Evolutionary conservation across 1,140 invertebrate species (phyloP).

Genomic region (Orchesella cincta): DNA sequence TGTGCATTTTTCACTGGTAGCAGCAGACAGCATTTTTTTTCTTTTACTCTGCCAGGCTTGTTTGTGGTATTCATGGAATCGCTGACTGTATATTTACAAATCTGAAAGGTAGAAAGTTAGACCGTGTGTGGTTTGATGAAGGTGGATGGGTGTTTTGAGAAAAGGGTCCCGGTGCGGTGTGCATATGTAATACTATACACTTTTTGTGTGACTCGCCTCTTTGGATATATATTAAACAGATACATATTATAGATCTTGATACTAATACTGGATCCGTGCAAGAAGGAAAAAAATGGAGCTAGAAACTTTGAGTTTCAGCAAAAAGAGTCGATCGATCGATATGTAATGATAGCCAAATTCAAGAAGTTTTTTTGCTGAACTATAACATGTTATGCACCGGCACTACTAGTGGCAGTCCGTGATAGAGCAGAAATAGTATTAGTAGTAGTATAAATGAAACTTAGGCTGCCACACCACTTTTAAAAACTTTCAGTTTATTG

Average conservation of each 20-base stretch:
- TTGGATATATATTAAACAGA: too few relatives aligned
- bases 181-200: neutral
- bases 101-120: neutral
- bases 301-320: conserved; percentile 16
- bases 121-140: conserved; percentile 3
- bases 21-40: neutral
- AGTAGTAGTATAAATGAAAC: neutral
- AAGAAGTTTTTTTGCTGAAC: conserved; percentile 2
- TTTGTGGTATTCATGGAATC: neutral
- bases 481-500: neutral
- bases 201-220: too few relatives aligned
- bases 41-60: neutral
- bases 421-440: neutral
- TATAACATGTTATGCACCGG: neutral
- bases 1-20: too few relatives aligned
- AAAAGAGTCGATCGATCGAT: conserved; percentile 27
- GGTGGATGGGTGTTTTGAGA: conserved; percentile 25
- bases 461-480: neutral
- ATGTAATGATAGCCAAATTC: conserved; percentile 27
- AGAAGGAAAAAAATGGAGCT: too few relatives aligned
- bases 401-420: neutral
- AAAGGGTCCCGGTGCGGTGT: conserved; percentile 2
- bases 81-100: neutral
- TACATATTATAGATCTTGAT: too few relatives aligned
- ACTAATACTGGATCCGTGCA: too few relatives aligned